A percentile compares a stretch with the other conserved stretches of the same genome.
Conservation (phyloP, 2,797 vertebrate genomes). For the Tiaroga cobitis region DNA sequence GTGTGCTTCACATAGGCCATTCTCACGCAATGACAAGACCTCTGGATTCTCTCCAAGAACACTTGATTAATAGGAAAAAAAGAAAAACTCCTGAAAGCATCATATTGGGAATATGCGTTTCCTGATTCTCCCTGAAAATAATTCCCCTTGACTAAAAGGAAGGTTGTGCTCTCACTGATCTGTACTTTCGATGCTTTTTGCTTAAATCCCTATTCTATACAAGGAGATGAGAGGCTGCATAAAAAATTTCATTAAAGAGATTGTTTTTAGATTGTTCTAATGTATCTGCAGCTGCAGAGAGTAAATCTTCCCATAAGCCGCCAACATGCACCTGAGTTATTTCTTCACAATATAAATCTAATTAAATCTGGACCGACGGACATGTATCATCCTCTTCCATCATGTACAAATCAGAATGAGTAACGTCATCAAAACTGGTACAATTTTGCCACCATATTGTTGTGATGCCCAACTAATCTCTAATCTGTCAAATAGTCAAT, state of each 20-base stretch:
- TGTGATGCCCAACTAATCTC: background rate
- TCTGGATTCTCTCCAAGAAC: slow-evolving; percentile 13
- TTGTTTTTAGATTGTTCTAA: slow-evolving; percentile 76
- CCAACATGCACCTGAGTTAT: slow-evolving; percentile 65
- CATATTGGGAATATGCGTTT: slow-evolving; percentile 54
- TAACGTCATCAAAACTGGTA: background rate
- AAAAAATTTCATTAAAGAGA: slow-evolving; percentile 82
- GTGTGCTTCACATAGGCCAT: background rate
- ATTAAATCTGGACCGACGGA: slow-evolving; percentile 87
- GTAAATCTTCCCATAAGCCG: slow-evolving; percentile 79
- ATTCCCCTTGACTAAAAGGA: slow-evolving; percentile 32
- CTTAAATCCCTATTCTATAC: slow-evolving; percentile 69
- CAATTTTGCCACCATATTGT: slow-evolving; percentile 9
- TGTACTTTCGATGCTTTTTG: slow-evolving; percentile 43
- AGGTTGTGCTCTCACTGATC: slow-evolving; percentile 40
- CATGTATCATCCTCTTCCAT: slow-evolving; percentile 68
- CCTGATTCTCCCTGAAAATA: slow-evolving; percentile 62
- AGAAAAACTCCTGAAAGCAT: slow-evolving; percentile 57
- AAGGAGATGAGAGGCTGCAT: slow-evolving; percentile 68
- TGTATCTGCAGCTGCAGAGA: slow-evolving; percentile 70
- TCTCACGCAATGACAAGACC: slow-evolving; percentile 8
- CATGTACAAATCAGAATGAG: slow-evolving; percentile 53
- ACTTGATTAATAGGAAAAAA: slow-evolving; percentile 13
- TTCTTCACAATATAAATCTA: slow-evolving; percentile 84
- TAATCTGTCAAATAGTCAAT: slow-evolving; percentile 19